Evolutionary conservation across 1,140 invertebrate species (phyloP).

Genomic region (Leptinotarsa undecemlineata): DNA sequence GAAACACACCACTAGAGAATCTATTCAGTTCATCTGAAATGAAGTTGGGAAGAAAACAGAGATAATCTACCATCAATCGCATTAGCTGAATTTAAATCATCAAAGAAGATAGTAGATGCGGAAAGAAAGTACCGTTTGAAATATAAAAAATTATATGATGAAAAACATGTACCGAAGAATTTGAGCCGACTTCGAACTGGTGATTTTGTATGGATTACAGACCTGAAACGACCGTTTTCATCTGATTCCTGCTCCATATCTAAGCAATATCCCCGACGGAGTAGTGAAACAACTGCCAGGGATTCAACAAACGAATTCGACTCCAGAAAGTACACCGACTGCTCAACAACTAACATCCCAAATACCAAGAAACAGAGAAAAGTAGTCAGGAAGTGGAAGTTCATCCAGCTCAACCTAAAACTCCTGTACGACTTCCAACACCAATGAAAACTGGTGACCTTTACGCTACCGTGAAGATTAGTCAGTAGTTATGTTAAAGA

Average conservation of each 20-base stretch:
- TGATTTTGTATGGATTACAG: background rate
- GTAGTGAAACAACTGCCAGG: background rate
- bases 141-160: background rate
- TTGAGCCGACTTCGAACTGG: background rate
- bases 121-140: background rate
- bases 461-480: background rate
- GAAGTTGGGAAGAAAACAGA: background rate
- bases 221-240: background rate
- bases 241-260: background rate
- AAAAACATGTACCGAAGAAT: background rate
- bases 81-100: background rate
- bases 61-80: background rate
- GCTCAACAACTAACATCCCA: background rate
- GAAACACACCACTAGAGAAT: background rate
- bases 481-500: too few species aligned
- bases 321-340: background rate
- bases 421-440: background rate
- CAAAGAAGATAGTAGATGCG: background rate
- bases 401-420: background rate
- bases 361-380: background rate
- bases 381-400: background rate
- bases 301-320: background rate
- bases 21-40: background rate
- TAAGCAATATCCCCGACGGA: background rate
- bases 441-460: background rate